Base-by-base conservation (phyloP, 1,140 invertebrate species). In the Eumeta japonica region DNA sequence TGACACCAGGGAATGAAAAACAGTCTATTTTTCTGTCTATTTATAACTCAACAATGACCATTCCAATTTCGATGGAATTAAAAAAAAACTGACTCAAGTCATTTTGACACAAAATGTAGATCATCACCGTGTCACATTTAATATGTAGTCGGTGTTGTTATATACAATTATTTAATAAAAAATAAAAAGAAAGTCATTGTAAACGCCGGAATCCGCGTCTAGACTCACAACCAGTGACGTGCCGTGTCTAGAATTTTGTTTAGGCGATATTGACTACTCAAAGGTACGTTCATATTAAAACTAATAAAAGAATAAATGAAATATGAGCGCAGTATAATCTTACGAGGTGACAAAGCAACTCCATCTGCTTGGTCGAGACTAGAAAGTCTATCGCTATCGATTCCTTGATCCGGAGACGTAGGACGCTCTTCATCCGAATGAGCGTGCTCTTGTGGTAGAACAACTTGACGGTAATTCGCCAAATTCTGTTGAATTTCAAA, bases 321-420 rank as follows among this genome's bases (percentile, higher is more conserved):
- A 30, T 30, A 14, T 30, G 28, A 30, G 12, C n/a, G 5, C 5
- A 7, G 20, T n/a, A 30, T 30, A 30, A 5, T 9, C 70, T 58
- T 59, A 74, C 70, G 58, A 13, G 66, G 67, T 31, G 70, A 74
- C 39, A 71, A 51, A 20, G 55, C 51, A 13, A 68, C 43, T 12
- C 49, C 62, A 28, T 74, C 70, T 37, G 64, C 71, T 43, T 72
- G 60, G 56, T 81, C 79, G 36, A 80, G 48, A 37, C 78, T 82
- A 10, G 78, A 80, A 7, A 79, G 57, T 16, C 78, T 65, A 48
- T 81, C 80, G 41, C 79, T 81, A 37, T 81, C 80, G 38, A 81
- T 81, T 2, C 80, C 79, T 41, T 80, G 71, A 45, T 81, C 79
- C 2, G 79, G 80, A 0, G 79, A 81, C 16, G 67, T 65, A 1